Evolutionary conservation across 2,113 vertebrate species (phyloP).

Genomic region (Todiramphus saurophagus): DNA sequence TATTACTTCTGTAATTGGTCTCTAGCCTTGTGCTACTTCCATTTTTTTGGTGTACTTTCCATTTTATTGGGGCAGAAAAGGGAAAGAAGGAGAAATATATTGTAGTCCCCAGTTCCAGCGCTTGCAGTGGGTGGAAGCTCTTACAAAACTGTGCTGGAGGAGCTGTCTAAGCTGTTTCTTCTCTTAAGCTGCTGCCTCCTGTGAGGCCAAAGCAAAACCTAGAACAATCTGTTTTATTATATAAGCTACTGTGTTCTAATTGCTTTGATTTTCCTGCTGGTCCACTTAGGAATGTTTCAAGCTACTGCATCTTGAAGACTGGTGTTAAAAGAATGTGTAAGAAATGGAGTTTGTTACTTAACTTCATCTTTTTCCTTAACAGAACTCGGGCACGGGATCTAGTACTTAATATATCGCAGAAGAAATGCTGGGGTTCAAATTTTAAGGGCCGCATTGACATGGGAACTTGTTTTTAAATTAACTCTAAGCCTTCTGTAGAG

Average conservation of each 20-base stretch:
- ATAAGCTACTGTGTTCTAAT: slow-evolving; percentile 5
- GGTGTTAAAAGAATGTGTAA: neutral
- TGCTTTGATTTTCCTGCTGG: slow-evolving; percentile 1
- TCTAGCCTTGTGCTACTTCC: neutral
- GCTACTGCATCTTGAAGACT: neutral
- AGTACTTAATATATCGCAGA: neutral
- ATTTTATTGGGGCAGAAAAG: neutral
- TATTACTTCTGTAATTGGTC: neutral
- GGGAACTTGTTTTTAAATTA: neutral
- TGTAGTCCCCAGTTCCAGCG: neutral
- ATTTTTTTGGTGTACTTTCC: neutral
- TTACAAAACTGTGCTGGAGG: neutral
- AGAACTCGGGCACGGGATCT: neutral
- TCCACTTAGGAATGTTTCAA: neutral
- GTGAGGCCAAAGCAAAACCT: neutral
- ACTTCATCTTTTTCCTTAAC: neutral
- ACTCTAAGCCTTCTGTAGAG: neutral
- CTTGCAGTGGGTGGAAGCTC: slow-evolving; percentile 24
- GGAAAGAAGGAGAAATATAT: neutral
- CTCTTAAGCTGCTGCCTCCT: slow-evolving; percentile 13
- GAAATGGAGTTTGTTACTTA: neutral
- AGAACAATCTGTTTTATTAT: slow-evolving; percentile 8
- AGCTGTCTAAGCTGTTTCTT: slow-evolving; percentile 3
- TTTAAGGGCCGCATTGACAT: neutral
- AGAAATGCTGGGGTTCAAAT: neutral